phyloP scores from a whole-genome alignment of 1,140 invertebrate species.

The Eumaeus atala region DNA sequence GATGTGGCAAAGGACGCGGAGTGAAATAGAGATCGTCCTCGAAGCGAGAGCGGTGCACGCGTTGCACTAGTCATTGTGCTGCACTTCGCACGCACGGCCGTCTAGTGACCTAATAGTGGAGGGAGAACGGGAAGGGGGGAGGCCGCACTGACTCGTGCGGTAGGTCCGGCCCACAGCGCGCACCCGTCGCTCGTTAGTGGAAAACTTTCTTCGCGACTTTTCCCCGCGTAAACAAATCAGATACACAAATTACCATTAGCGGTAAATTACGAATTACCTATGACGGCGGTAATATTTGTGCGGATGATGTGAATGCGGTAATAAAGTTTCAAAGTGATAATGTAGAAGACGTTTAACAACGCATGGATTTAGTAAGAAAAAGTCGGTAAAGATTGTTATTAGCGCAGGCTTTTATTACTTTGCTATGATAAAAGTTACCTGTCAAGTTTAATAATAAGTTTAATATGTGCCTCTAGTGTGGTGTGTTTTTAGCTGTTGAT shows the following conservation, averaged over 20 bases:
- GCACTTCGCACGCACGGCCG: conserved; percentile 66
- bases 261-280: too few species aligned
- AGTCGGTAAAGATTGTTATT: conserved; percentile 65
- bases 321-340: conserved; percentile 29
- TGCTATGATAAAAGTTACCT: neutral
- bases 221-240: conserved; percentile 61
- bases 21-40: conserved; percentile 73
- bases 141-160: conserved; percentile 58
- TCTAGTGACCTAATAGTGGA: conserved; percentile 70
- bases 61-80: conserved; percentile 70
- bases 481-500: too few species aligned
- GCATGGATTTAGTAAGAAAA: conserved; percentile 69
- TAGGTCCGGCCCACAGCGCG: conserved; percentile 72
- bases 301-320: conserved; percentile 21
- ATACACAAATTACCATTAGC: conserved; percentile 16
- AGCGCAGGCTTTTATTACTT: conserved; percentile 14
- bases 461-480: neutral
- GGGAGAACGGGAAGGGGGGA: conserved; percentile 68
- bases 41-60: conserved; percentile 72
- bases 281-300: conserved; percentile 4
- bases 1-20: conserved; percentile 69
- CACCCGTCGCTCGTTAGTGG: conserved; percentile 58
- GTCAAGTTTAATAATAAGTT: conserved; percentile 1
- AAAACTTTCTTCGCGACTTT: conserved; percentile 71
- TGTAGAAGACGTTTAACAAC: conserved; percentile 50